A percentile compares a stretch with the other conserved stretches of the same genome.
Evolutionary conservation across 2,888 invertebrate genomes (phyloP).

Genomic region (Anagyrus pseudococci): DNA sequence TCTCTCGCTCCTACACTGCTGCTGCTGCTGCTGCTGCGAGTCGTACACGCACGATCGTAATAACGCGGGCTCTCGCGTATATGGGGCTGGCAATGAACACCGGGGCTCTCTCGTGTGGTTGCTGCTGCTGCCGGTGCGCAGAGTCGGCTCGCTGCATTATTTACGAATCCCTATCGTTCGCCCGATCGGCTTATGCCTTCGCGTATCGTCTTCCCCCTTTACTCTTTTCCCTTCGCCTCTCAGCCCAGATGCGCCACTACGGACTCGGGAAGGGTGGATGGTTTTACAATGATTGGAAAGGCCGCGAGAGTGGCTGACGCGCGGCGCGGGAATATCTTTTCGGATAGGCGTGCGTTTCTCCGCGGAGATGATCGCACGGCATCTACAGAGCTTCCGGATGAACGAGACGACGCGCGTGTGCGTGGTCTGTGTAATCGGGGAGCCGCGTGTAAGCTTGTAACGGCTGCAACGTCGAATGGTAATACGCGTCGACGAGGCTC

Average conservation of each 20-base stretch:
- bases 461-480: background rate
- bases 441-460: too few species aligned
- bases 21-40: too few species aligned
- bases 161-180: constrained; percentile 57
- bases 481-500: background rate
- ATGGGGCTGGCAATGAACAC: too few species aligned
- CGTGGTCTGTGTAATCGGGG: constrained; percentile 4
- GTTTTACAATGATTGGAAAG: constrained; percentile 62
- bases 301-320: too few species aligned
- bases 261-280: too few species aligned
- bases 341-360: too few species aligned
- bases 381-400: too few species aligned
- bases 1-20: constrained; percentile 5
- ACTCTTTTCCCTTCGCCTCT: constrained; percentile 44
- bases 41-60: background rate
- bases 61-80: constrained; percentile 1
- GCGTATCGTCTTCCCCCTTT: too few species aligned
- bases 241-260: too few species aligned
- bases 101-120: constrained; percentile 1
- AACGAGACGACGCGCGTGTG: constrained; percentile 14
- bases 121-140: constrained; percentile 41
- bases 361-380: too few species aligned
- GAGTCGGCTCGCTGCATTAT: constrained; percentile 49
- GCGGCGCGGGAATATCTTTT: too few species aligned
- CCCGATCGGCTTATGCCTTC: constrained; percentile 60